Base-by-base conservation (phyloP, 2,113 vertebrate genomes). In the Clarias magur region DNA sequence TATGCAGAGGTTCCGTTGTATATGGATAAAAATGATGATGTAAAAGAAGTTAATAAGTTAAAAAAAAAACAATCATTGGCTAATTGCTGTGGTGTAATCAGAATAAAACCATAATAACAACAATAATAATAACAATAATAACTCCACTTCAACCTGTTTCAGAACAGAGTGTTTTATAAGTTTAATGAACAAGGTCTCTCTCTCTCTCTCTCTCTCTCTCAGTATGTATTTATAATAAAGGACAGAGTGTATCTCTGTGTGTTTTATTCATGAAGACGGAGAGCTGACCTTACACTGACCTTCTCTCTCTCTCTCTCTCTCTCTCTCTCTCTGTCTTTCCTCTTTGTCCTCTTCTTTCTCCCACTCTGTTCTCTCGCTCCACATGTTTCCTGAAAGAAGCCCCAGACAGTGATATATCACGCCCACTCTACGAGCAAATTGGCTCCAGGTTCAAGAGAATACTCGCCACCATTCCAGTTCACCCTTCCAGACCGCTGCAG, bases 371-470 rank as follows among this genome's bases (percentile, higher is more conserved):
- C 23, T 21, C 16, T 60, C 68, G 7, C 23, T 78, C 23, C 84
- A 63, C 25, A 23, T 25, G 17, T 4, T 17, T 21, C 12, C 17
- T 65, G 48, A 86, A 67, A 56, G 63, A 34, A 34, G 42, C 62
- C 25, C 60, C 85, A 68, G 75, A 80, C 48, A 15, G 38, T 86
- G 85, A 80, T 67, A 38, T n/a, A 86, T 80, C 56, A 54, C 1
- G 0, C 57, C 27, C 13, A 2, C 60, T 19, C 48, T n/a, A 12
- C 4, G 12, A 79, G 60, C n/a, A 67, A 67, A 85, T 67, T 79
- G 38, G 73, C 42, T 63, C 17, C 27, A 1, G 85, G n/a, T 86
- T 80, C 48, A 80, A 86, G 59, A 80, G 62, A 80, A 68, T n/a
- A 17, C 21, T 25, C 48, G 25, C n/a, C 59, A n/a, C 25, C n/a